A percentile compares a stretch with the other conserved stretches of the same genome.
Conservation (phyloP, 2,113 vertebrate genomes). For the Nesospiza acunhae region DNA sequence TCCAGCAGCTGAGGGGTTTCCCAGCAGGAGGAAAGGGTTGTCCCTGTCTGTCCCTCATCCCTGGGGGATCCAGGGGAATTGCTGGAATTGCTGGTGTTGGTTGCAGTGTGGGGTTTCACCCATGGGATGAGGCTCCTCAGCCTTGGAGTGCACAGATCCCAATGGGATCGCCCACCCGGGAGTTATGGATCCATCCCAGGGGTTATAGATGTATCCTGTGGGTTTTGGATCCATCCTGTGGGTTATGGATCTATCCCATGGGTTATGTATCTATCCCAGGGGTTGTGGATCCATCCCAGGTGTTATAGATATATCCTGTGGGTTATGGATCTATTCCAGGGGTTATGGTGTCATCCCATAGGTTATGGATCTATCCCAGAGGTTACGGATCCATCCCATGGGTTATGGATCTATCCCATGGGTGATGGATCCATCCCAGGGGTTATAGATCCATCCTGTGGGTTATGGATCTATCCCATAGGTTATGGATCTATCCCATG, state of each 20-base stretch:
- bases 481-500: rapidly evolving
- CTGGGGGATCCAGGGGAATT: rapidly evolving
- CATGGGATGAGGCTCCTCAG: rapidly evolving
- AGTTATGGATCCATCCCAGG: rapidly evolving
- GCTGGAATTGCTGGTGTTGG: rapidly evolving
- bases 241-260: too few relatives aligned
- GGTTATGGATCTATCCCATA: rapidly evolving
- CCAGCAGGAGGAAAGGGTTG: rapidly evolving
- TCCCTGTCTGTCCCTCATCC: rapidly evolving
- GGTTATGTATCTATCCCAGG: rapidly evolving
- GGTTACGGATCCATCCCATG: too few relatives aligned
- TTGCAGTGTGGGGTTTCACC: rapidly evolving
- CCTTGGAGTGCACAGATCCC: rapidly evolving
- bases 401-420: too few relatives aligned
- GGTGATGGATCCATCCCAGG: rapidly evolving
- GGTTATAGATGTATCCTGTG: rapidly evolving
- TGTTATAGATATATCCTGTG: too few relatives aligned
- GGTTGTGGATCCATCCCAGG: rapidly evolving
- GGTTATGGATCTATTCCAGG: rapidly evolving
- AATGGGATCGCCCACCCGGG: rapidly evolving
- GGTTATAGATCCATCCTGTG: rapidly evolving
- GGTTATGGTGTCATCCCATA: rapidly evolving
- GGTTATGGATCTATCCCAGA: too few relatives aligned
- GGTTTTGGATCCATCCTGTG: rapidly evolving
- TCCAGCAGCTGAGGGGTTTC: rapidly evolving